Evolutionary conservation across 2,888 invertebrate genomes (phyloP).

Genomic region (Conops quadrifasciatus): DNA sequence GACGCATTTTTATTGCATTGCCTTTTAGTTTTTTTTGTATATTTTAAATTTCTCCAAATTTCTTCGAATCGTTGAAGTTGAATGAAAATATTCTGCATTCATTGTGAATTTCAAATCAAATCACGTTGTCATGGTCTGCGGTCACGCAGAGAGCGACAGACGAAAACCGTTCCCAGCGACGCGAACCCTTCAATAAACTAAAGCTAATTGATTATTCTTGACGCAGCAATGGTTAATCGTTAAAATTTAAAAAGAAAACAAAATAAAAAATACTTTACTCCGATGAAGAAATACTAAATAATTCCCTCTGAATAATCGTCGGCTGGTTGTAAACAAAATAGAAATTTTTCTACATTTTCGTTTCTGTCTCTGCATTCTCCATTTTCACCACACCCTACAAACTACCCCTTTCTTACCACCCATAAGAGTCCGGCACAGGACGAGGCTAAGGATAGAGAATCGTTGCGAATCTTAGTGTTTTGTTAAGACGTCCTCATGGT

Average conservation of each 20-base stretch:
- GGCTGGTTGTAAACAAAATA: constrained; percentile 49
- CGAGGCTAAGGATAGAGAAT: too few species aligned
- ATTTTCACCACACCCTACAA: too few species aligned
- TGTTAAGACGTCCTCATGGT: too few species aligned
- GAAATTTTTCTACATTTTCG: constrained; percentile 42
- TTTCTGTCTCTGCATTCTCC: constrained; percentile 39
- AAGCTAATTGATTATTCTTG: constrained; percentile 51
- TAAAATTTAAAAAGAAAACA: neutral
- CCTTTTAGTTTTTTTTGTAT: neutral
- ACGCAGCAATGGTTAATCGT: constrained; percentile 39
- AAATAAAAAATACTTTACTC: neutral
- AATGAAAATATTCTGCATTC: constrained; percentile 34
- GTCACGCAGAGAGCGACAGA: neutral
- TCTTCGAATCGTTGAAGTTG: constrained; percentile 15
- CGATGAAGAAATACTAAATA: constrained; percentile 7
- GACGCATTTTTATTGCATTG: neutral
- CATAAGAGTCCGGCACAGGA: too few species aligned
- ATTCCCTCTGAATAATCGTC: constrained; percentile 23
- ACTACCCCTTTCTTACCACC: too few species aligned
- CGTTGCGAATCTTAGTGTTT: too few species aligned
- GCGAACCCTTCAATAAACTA: constrained; percentile 29
- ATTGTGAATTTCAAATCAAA: constrained; percentile 53
- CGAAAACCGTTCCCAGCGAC: constrained; percentile 40
- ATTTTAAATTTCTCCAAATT: neutral
- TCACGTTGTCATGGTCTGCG: constrained; percentile 36